Percentiles rank a stretch among this genome's conserved stretches.
phyloP scores from a whole-genome alignment of 2,797 vertebrate species.

The Chloroceryle inda region DNA sequence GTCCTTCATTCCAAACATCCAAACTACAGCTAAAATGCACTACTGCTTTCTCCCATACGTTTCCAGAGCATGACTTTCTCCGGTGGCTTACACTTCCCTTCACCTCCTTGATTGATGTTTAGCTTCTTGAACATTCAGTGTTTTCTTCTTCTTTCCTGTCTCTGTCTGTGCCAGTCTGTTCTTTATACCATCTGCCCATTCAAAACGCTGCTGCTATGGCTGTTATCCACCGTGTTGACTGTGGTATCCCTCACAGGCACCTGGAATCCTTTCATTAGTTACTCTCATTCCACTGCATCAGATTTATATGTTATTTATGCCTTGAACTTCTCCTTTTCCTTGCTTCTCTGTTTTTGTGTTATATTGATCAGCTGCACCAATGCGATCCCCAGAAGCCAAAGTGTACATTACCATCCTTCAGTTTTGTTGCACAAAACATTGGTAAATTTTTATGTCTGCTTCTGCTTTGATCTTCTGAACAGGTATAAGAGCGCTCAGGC shows the following conservation, averaged over 20 bases:
- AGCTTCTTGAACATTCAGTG: background rate
- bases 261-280: background rate
- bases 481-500: background rate
- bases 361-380: background rate
- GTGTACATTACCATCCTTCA: background rate
- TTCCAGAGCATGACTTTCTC: background rate
- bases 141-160: background rate
- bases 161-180: background rate
- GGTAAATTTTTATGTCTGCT: background rate
- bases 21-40: background rate
- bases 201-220: background rate
- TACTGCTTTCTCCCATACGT: background rate
- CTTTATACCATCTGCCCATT: background rate
- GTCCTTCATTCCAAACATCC: background rate
- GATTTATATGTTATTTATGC: background rate
- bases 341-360: background rate
- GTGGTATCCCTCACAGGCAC: background rate
- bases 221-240: background rate
- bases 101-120: background rate
- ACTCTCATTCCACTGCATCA: background rate
- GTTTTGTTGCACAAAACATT: background rate
- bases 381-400: background rate
- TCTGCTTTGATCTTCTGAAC: conserved; percentile 2
- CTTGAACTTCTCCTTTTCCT: background rate
- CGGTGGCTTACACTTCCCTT: background rate